Evolutionary conservation across 2,797 vertebrate genomes (phyloP), one percentile per base, ranked within the genome.

Genomic region (Chelonia mydas): DNA sequence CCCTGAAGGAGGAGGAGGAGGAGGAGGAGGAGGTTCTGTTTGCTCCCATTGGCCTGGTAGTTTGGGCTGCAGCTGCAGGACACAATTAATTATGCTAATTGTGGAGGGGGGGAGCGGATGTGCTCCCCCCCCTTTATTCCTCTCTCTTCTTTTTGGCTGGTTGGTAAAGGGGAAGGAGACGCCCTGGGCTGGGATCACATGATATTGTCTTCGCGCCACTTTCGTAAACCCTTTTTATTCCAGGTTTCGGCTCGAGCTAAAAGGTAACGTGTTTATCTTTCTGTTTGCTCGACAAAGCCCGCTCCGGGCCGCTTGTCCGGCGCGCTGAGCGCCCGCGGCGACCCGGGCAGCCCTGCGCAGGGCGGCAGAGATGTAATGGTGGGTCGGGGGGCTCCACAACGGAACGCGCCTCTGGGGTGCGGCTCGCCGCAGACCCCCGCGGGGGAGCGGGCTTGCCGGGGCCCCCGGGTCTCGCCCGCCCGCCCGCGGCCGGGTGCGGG

Each of bases 151-250:
- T 95, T 93, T 92, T 91, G 93, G 97, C 97, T 94, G 98, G 98
- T 98, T 97, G 96, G 98, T 97, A 96, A 98, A 92, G 94, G 97
- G 98, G 98, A 97, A 97, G 98, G 98, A 97, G 97, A 97, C 96
- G 98, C 98, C 98, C 97, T 98, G 97, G 97, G 96, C 94, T 97
- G 94, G 88, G 97, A 94, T 99, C 98, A 98, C 98, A 98, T 98
- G 98, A 98, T 97, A 96, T 95, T 94, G 96, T 97, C 97, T 99
- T 99, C 99, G 99, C 99, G 99, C 99, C 99, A 99, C 99, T 99
- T 99, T 99, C 94, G 97, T 97, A 98, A 98, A 98, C 95, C 94
- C 97, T 97, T 95, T 86, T 97, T 95, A 94, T 95, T 94, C 93
- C 96, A 97, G 97, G 96, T 97, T 97, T 97, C 93, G 88, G 96